Evolutionary conservation across 2,797 vertebrate genomes (phyloP).

Genomic region (Buceros bicornis): DNA sequence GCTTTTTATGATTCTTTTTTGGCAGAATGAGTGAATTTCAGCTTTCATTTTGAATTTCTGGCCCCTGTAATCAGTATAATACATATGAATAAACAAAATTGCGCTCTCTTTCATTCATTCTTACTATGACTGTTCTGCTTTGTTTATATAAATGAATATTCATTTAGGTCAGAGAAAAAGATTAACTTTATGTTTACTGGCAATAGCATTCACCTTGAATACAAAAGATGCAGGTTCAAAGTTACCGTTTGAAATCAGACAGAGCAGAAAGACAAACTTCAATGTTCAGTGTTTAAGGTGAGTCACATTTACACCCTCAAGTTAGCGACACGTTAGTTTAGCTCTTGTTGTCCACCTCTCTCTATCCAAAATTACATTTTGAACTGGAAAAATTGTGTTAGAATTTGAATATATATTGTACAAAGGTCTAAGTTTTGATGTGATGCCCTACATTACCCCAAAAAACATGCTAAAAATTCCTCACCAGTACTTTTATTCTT

Average conservation of each 20-base stretch:
- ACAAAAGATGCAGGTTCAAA: background rate
- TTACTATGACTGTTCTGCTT: background rate
- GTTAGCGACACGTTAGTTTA: background rate
- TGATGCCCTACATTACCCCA: rapidly evolving
- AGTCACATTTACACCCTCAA: background rate
- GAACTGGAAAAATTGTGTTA: background rate
- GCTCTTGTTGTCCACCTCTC: background rate
- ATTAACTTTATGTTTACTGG: background rate
- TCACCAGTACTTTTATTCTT: background rate
- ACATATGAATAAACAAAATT: background rate
- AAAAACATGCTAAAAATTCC: background rate
- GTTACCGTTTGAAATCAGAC: background rate
- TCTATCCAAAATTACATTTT: background rate
- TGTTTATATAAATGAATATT: conserved; percentile 6
- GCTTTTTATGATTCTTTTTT: background rate
- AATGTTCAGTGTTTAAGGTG: background rate
- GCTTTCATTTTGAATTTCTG: conserved; percentile 25
- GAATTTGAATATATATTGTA: background rate
- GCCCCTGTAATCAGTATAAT: background rate
- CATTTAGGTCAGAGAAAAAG: background rate
- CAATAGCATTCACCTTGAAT: background rate
- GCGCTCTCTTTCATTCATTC: background rate
- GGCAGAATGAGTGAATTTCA: background rate
- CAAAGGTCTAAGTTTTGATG: background rate
- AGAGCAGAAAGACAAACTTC: background rate